phyloP scores from a whole-genome alignment of 2,113 vertebrate species.

The Myiopsitta monachus region DNA sequence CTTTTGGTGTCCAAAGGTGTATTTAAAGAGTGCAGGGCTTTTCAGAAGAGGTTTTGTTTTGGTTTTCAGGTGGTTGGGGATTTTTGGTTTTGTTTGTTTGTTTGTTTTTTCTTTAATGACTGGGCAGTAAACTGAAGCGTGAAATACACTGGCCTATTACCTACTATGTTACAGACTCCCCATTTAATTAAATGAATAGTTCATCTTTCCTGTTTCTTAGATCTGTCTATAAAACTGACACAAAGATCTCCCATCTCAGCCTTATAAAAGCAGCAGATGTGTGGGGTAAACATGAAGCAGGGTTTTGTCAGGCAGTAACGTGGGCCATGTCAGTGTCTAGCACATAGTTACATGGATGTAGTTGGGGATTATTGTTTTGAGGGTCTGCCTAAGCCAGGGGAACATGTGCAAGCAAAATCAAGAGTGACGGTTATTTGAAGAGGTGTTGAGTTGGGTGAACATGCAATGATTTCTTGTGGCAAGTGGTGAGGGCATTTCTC shows the following conservation, averaged over 20 bases:
- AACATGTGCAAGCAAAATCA: accelerated
- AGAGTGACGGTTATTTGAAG: accelerated
- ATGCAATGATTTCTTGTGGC: accelerated
- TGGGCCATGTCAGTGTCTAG: accelerated
- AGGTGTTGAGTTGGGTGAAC: accelerated
- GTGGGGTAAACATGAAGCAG: background rate
- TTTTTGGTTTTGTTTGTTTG: background rate
- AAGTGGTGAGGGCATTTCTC: accelerated
- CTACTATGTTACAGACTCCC: background rate
- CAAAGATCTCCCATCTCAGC: background rate
- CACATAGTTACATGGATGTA: accelerated
- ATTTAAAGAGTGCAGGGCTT: background rate
- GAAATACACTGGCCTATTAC: background rate
- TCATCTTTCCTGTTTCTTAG: background rate
- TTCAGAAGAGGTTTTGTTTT: background rate
- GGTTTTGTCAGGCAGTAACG: accelerated
- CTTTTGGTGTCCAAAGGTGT: background rate
- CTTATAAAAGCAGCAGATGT: background rate
- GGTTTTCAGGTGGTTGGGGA: background rate
- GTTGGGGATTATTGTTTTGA: background rate
- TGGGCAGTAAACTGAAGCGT: background rate
- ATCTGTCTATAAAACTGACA: background rate
- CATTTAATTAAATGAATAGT: background rate
- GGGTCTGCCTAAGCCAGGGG: background rate
- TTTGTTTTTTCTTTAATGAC: background rate